Evolutionary conservation across 1,140 invertebrate genomes (phyloP).

Genomic region (Drosophila sp.): DNA sequence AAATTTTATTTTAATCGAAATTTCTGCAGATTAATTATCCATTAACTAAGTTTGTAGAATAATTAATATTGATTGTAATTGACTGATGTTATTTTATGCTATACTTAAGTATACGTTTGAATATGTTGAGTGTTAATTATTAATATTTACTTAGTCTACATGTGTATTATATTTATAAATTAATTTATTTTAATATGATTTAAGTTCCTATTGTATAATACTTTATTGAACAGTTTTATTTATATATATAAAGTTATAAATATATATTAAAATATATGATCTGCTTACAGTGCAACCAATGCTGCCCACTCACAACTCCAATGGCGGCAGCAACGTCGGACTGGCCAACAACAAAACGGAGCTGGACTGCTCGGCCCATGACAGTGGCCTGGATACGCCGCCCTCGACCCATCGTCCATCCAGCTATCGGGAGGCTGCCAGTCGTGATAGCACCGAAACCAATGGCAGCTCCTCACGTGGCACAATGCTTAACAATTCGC

Average conservation of each 20-base stretch:
- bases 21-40: too few relatives aligned
- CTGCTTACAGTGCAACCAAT: constrained; percentile 76
- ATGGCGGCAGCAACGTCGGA: constrained; percentile 51
- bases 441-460: constrained; percentile 78
- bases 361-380: constrained; percentile 81
- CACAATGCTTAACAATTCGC: constrained; percentile 76
- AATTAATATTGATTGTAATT: too few relatives aligned
- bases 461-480: constrained; percentile 79
- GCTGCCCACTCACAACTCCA: constrained; percentile 65
- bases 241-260: too few relatives aligned
- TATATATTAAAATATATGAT: not conserved
- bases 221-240: too few relatives aligned
- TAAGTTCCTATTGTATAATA: too few relatives aligned
- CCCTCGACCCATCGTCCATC: constrained; percentile 81
- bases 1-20: not conserved
- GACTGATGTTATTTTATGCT: too few relatives aligned
- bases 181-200: too few relatives aligned
- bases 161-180: too few relatives aligned
- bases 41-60: too few relatives aligned
- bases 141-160: too few relatives aligned
- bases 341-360: constrained; percentile 67
- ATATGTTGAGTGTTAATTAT: too few relatives aligned
- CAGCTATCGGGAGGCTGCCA: constrained; percentile 77
- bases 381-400: constrained; percentile 82
- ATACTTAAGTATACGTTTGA: too few relatives aligned